Evolutionary conservation across 1,140 invertebrate species (phyloP), one percentile per base, ranked within the genome.

Genomic region (Drosophila fuyamai): DNA sequence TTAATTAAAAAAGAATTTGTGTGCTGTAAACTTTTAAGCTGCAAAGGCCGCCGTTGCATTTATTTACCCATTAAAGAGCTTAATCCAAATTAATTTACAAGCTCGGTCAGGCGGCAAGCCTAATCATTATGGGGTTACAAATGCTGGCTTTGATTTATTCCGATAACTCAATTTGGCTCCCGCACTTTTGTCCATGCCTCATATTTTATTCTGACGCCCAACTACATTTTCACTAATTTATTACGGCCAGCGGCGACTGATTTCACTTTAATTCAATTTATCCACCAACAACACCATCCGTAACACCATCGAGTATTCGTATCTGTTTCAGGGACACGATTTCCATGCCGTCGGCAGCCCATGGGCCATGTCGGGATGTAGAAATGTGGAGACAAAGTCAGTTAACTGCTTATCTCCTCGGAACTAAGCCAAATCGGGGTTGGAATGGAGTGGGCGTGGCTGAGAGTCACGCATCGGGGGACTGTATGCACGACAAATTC

Each of bases 211-310:
- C 46, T 59, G 58, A 58, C 65, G 82, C 68, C 65, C 47, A 57
- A 65, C 29, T 59, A 55, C 50, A 41, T 76, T 88, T 88, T 84
- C 73, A 80, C 78, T 88, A 89, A 88, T 83, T 83, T 89, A 89
- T 88, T 79, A 62, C 66, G 59, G 76, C 83, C 76, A 70, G 66
- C 56, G 83, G 82, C 84, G 65, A 80, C 84, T 83, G 84, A 88
- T 89, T 83, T 89, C 76, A 79, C 63, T 88, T 89, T 88, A 88
- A 88, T 88, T 88, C 83, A 88, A 88, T 88, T 89, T 88, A 80
- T 83, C 77, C 67, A 53, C 46, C 83, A 68, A 86, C 72, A 62
- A 75, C 57, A 62, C 51, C 51, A 62, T 50, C 51, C 13, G 41
- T 13, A 63, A 35, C 63, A 54, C 50, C 71, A 58, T 65, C 56